A percentile compares a stretch with the other conserved stretches of the same genome.
Conservation (phyloP, 1,140 invertebrate species). For the Berghia stephanieae region DNA sequence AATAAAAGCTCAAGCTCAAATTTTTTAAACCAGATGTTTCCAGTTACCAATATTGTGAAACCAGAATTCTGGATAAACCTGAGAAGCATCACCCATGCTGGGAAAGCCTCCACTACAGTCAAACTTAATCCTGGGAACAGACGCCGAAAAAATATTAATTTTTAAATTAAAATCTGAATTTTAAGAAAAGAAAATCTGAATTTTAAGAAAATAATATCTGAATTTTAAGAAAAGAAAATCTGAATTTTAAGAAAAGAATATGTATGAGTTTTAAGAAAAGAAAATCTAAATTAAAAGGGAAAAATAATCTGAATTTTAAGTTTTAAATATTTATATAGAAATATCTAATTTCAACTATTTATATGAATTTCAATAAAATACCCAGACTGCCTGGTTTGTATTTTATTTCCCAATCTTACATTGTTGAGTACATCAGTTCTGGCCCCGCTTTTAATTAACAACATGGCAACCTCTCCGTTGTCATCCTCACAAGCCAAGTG, state of each 20-base stretch:
- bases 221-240: background rate
- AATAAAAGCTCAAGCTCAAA: too few species aligned
- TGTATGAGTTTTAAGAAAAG: background rate
- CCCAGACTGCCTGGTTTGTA: background rate
- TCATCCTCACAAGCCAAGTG: conserved; percentile 89
- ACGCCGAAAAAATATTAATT: too few species aligned
- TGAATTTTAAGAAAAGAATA: background rate
- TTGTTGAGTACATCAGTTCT: conserved; percentile 27
- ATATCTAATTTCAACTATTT: background rate
- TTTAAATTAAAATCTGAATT: too few species aligned
- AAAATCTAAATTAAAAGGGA: background rate
- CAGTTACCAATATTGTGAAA: too few species aligned
- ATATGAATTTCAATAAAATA: too few species aligned
- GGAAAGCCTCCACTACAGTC: too few species aligned
- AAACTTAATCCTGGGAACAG: too few species aligned
- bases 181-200: background rate
- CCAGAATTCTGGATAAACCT: too few species aligned
- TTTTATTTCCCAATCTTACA: conserved; percentile 4
- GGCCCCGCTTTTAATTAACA: conserved; percentile 25
- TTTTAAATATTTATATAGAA: background rate
- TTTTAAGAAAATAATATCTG: too few species aligned
- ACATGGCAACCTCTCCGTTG: conserved; percentile 68
- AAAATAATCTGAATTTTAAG: background rate
- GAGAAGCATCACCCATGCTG: too few species aligned
- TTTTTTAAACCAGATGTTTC: too few species aligned